Evolutionary conservation across 1,140 invertebrate genomes (phyloP).

Genomic region (Penaeus indicus): DNA sequence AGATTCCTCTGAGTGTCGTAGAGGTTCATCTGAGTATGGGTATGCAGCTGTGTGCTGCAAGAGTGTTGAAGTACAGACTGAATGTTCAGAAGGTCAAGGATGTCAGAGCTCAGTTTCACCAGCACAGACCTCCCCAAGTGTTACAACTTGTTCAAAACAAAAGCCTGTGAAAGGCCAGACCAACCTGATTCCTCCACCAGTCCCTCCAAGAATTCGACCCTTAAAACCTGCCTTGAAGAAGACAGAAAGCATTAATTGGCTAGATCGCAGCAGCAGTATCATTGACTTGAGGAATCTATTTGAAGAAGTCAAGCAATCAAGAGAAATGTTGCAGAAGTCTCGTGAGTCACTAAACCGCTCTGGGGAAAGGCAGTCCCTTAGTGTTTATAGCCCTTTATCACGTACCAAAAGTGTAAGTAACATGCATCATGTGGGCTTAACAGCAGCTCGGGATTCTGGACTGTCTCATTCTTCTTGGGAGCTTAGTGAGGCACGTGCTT

Average conservation of each 20-base stretch:
- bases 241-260: conserved; percentile 39
- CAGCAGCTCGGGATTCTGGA: conserved; percentile 40
- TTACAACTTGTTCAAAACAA: background rate
- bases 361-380: conserved; percentile 16
- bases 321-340: conserved; percentile 46
- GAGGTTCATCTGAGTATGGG: background rate
- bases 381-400: conserved; percentile 32
- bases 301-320: conserved; percentile 52
- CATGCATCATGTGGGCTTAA: conserved; percentile 47
- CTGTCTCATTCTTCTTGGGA: conserved; percentile 55
- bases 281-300: conserved; percentile 46
- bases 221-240: conserved; percentile 36
- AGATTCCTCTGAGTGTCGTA: background rate
- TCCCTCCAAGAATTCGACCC: conserved; percentile 33
- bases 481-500: conserved; percentile 3
- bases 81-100: background rate
- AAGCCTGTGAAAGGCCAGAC: conserved; percentile 7
- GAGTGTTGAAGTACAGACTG: conserved; percentile 42
- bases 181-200: conserved; percentile 36
- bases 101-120: background rate
- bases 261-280: conserved; percentile 58
- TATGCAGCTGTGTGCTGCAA: background rate
- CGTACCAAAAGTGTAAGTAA: conserved; percentile 53
- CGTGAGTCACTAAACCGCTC: conserved; percentile 33
- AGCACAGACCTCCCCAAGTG: conserved; percentile 1